Evolutionary conservation across 2,888 invertebrate genomes (phyloP).

Genomic region (Xanthorhoe spadicearia): DNA sequence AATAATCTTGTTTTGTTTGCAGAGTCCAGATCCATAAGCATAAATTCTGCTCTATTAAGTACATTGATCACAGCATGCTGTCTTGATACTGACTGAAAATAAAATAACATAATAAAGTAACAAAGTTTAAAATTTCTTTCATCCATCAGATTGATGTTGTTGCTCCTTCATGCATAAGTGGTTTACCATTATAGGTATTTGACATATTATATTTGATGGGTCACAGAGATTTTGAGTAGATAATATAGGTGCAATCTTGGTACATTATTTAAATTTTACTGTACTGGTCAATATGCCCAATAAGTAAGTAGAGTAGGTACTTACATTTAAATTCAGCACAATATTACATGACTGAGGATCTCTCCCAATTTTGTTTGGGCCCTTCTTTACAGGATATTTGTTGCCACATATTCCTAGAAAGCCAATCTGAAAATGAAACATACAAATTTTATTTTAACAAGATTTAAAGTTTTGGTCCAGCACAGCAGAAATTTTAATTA

Average conservation of each 20-base stretch:
- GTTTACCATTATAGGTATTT: no score
- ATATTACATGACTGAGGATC: conserved; percentile 72
- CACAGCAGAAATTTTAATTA: no score
- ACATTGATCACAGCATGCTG: conserved; percentile 80
- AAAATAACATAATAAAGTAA: background rate
- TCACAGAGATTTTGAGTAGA: no score
- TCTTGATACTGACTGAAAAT: conserved; percentile 72
- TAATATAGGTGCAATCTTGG: no score
- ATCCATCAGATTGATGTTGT: no score
- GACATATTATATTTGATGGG: no score
- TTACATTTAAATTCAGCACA: conserved; percentile 71
- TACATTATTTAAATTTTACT: no score
- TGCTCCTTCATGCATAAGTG: no score
- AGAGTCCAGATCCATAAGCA: conserved; percentile 78
- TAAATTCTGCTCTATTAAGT: conserved; percentile 62
- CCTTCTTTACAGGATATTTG: conserved; percentile 69
- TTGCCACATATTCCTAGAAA: conserved; percentile 73
- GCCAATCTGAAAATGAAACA: conserved; percentile 68
- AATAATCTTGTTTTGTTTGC: conserved; percentile 74
- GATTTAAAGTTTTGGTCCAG: no score
- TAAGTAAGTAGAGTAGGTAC: conserved; percentile 43
- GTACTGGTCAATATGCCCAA: background rate
- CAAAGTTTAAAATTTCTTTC: no score
- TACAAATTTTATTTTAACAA: no score
- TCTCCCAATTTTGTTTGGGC: conserved; percentile 77